Base-by-base conservation (phyloP, 2,888 invertebrate genomes). In the Phaonia tiefii region DNA sequence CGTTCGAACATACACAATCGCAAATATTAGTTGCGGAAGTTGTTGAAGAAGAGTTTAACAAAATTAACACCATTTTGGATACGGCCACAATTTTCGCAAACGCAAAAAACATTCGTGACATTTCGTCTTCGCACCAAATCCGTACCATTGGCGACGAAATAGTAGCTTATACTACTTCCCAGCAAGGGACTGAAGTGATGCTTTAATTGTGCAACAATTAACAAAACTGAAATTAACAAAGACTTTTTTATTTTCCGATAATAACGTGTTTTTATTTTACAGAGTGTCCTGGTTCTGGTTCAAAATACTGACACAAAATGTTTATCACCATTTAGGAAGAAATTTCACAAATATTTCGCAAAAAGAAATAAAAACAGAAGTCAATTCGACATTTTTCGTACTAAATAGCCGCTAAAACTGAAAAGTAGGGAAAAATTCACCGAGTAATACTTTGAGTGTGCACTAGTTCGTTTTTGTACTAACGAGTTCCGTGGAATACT, bases 21-120 rank as follows among this genome's bases (percentile, higher is more conserved):
- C 46, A 46, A 46, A 46, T 46, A 46, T 46, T 46, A 46, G 46
- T 46, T 51, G 51, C 51, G 22, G 51, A 51, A 51, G 20, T 51
- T 51, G 17, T 20, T 51, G 51, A 51, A 51, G 20, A 46, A 51
- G 20, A 51, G 51, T 51, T 51, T 51, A 51, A 51, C 51, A 51
- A 20, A 44, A 51, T 51, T 8, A 51, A 51, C 11, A 51, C 15
- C 15, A 51, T 51, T 51, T 49, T 67, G 22, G 25, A 46, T 49
- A 49, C 67, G 25, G 44, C 31, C 25, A 25, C 44, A 49, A 49
- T 67, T 26, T 67, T 67, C 46, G 22, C 44, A 67, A 49, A 49
- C 46, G 49, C 67, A 26, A 67, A 67, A 49, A 67, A 46, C 22
- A 46, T 25, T 44, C n/a, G n/a, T n/a, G 44, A 66, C 44, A 66